Evolutionary conservation across 1,140 invertebrate genomes (phyloP).

Genomic region (Papilio xuthus): DNA sequence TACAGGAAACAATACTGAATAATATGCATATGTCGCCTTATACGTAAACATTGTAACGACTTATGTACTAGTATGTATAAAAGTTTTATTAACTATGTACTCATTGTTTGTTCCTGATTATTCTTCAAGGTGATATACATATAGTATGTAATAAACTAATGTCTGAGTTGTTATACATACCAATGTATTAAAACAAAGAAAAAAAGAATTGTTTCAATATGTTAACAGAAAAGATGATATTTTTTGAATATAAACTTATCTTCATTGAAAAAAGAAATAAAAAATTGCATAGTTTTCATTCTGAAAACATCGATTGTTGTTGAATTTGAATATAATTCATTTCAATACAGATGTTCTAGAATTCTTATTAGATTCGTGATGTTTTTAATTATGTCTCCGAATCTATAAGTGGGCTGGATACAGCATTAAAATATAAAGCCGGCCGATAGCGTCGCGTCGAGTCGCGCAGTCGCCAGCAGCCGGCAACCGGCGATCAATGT

Average conservation of each 20-base stretch:
- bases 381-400: slow-evolving; percentile 7
- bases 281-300: neutral
- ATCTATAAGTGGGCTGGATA: slow-evolving; percentile 9
- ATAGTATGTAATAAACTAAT: slow-evolving; percentile 2
- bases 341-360: slow-evolving; percentile 16
- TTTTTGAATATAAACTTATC: too few relatives aligned
- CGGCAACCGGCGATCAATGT: slow-evolving; percentile 49
- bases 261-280: slow-evolving; percentile 3
- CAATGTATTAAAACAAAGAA: neutral
- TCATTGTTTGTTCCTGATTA: slow-evolving; percentile 14
- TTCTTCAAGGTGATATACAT: slow-evolving; percentile 19
- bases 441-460: slow-evolving; percentile 11
- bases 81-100: slow-evolving; percentile 18
- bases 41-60: slow-evolving; percentile 17
- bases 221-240: neutral
- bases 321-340: neutral
- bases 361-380: neutral
- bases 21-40: neutral
- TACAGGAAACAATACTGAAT: slow-evolving; percentile 23
- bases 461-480: neutral
- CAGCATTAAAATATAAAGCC: slow-evolving; percentile 4
- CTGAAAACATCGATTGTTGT: neutral
- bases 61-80: neutral
- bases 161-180: neutral
- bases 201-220: neutral